Evolutionary conservation across 37 sponge, comb jelly and placozoan species (phyloP).

Genomic region (Halichondria panicea): DNA sequence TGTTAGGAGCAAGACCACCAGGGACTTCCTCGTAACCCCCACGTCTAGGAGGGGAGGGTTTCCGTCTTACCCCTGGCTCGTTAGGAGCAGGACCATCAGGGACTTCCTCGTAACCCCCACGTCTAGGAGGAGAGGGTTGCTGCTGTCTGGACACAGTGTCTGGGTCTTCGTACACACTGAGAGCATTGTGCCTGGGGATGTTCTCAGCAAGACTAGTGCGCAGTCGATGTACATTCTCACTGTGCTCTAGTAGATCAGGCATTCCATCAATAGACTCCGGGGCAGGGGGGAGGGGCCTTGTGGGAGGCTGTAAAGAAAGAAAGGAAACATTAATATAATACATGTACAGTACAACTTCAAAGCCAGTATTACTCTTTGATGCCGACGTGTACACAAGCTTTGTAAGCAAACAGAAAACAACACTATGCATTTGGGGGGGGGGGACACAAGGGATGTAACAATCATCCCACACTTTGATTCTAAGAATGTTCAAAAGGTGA

Average conservation of each 20-base stretch:
- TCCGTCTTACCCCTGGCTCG: background rate
- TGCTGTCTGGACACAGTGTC: background rate
- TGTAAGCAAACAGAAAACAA: no score
- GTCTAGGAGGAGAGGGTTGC: background rate
- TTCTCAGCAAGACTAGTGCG: background rate
- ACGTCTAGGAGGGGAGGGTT: background rate
- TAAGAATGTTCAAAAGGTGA: no score
- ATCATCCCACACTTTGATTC: no score
- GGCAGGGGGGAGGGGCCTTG: background rate
- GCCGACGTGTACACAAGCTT: no score
- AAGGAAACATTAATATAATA: no score
- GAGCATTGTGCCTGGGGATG: conserved; percentile 5
- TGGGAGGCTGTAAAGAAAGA: background rate
- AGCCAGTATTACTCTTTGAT: no score
- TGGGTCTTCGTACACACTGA: background rate
- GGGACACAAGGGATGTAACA: no score
- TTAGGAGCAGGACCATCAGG: no score
- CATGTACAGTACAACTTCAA: no score
- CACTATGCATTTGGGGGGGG: no score
- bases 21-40: background rate
- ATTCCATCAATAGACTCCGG: background rate
- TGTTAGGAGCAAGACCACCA: no score
- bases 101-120: background rate
- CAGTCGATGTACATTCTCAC: background rate
- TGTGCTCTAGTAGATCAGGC: background rate